These are phyloP conservation scores for Chironex yamaguchii DNA, from an alignment of 30 jellyfish, hydroid and myxozoan species.

Conservation along the genomic window DNA sequence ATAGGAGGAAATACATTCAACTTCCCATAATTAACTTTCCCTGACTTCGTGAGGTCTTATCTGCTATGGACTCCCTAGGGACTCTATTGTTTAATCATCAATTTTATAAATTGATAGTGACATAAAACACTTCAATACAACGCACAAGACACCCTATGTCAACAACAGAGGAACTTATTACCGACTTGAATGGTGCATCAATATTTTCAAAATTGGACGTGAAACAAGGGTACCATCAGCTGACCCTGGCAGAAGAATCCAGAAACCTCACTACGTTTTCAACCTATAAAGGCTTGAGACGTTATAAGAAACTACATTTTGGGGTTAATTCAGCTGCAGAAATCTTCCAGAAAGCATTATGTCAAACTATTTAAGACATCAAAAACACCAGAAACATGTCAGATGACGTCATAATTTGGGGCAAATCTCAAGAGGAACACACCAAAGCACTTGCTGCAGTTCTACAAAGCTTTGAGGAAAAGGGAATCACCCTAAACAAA, in stretches of 20 bases:
- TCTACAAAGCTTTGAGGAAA: conserved; percentile 23
- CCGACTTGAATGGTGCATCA: not conserved
- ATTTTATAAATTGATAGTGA: no score
- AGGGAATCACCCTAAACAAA: no score
- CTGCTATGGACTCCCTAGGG: no score
- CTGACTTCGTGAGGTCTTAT: no score
- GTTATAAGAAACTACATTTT: conserved; percentile 2
- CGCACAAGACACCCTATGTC: conserved; percentile 66
- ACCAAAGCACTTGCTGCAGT: conserved; percentile 12
- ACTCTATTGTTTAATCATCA: no score
- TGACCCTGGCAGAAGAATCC: no score
- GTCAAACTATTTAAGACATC: conserved; percentile 45
- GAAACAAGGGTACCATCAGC: not conserved
- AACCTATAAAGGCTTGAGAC: not conserved
- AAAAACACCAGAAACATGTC: conserved; percentile 27
- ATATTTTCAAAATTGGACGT: not conserved
- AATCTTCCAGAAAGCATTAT: conserved; percentile 32
- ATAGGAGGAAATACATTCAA: no score
- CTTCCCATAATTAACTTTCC: no score
- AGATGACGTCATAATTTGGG: conserved; percentile 55
- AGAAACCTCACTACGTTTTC: conserved; percentile 9
- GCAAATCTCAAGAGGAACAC: conserved; percentile 54
- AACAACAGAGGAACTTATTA: not conserved
- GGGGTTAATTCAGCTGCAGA: conserved; percentile 14
- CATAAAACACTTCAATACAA: conserved; percentile 45